Conservation (phyloP, 2,888 invertebrate genomes). For the Sclerodermus sp. region DNA sequence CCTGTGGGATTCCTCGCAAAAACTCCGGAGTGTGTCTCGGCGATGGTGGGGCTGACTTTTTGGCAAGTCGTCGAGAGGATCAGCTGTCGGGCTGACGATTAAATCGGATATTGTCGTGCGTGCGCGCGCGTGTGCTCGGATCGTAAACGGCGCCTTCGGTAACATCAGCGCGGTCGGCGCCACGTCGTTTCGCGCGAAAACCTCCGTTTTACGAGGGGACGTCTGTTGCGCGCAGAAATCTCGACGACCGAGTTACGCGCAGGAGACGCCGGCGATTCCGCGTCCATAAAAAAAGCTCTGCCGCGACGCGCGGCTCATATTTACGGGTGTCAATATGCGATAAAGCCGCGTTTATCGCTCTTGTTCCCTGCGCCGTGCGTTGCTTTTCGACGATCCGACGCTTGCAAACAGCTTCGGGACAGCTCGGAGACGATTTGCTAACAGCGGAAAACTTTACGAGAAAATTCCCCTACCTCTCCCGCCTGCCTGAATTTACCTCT, state of each 20-base stretch:
- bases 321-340: slow-evolving; percentile 22
- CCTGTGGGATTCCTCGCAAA: too few relatives aligned
- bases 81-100: too few relatives aligned
- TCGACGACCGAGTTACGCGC: slow-evolving; percentile 12
- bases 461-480: neutral
- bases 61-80: too few relatives aligned
- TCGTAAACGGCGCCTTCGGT: too few relatives aligned
- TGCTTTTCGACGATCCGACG: neutral
- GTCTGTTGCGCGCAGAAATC: slow-evolving; percentile 23
- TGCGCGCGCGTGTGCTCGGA: too few relatives aligned
- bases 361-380: neutral
- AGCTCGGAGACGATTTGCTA: too few relatives aligned
- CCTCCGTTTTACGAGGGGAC: slow-evolving; percentile 31
- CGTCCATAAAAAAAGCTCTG: slow-evolving; percentile 17
- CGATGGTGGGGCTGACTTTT: too few relatives aligned
- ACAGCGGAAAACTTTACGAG: neutral
- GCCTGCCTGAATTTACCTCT: neutral
- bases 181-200: slow-evolving; percentile 2
- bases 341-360: slow-evolving; percentile 20
- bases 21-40: too few relatives aligned
- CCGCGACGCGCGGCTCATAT: slow-evolving; percentile 1
- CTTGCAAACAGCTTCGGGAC: neutral
- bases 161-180: too few relatives aligned
- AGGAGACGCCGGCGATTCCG: too few relatives aligned
- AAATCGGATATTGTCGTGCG: too few relatives aligned